phyloP scores from a whole-genome alignment of 2,797 vertebrate species.

The Manis pentadactyla region DNA sequence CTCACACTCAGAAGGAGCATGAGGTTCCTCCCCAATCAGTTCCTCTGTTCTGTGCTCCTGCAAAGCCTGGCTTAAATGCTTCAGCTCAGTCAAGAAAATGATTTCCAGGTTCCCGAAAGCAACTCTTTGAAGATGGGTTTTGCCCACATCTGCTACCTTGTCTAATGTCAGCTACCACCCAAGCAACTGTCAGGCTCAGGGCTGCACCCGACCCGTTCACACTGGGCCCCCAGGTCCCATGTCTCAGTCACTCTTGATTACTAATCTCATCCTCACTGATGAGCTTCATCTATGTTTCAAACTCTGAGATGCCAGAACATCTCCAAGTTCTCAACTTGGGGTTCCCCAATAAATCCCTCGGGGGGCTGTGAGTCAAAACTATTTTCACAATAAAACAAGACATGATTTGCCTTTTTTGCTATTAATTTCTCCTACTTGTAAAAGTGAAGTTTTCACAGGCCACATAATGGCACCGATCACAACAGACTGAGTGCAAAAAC shows the following conservation, averaged over 20 bases:
- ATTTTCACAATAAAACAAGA: not conserved
- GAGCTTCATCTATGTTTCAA: not conserved
- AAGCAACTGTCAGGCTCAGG: not conserved
- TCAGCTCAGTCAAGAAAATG: not conserved
- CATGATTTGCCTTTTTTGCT: not conserved
- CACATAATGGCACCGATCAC: too few relatives aligned
- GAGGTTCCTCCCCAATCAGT: fast-evolving
- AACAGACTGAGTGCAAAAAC: not conserved
- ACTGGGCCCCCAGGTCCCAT: too few relatives aligned
- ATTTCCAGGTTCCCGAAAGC: not conserved
- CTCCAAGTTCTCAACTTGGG: not conserved
- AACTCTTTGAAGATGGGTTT: not conserved
- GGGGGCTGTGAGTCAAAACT: not conserved
- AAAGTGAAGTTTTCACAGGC: not conserved
- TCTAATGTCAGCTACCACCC: not conserved
- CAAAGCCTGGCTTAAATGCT: too few relatives aligned
- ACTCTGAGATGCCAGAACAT: not conserved
- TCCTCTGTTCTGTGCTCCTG: not conserved
- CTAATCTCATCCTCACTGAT: not conserved
- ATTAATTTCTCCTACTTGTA: not conserved
- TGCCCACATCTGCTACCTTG: not conserved
- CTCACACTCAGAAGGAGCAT: not conserved
- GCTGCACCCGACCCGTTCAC: too few relatives aligned
- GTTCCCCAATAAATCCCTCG: not conserved
- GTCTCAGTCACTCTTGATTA: not conserved